Evolutionary conservation across 2,888 invertebrate genomes (phyloP).

Genomic region (Dioctria rufipes): DNA sequence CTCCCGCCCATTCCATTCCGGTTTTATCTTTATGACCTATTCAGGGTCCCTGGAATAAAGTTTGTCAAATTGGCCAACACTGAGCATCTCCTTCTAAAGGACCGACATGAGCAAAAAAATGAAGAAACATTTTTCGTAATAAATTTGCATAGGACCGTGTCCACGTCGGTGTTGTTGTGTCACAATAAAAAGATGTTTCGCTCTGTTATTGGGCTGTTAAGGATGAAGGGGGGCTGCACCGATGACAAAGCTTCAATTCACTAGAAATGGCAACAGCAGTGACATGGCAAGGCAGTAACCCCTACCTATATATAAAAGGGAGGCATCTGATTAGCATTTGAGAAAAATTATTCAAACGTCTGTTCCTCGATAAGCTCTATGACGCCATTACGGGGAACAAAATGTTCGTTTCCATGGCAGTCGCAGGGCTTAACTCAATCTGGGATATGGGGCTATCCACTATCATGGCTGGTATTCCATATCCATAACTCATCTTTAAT

Average conservation of each 20-base stretch:
- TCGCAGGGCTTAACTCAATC: conserved; percentile 12
- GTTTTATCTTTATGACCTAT: conserved; percentile 31
- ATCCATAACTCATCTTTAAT: conserved; percentile 49
- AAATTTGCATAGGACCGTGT: conserved; percentile 56
- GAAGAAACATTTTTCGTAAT: conserved; percentile 51
- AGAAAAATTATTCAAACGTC: conserved; percentile 52
- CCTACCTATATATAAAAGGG: neutral
- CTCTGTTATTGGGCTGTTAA: conserved; percentile 51
- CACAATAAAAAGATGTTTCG: conserved; percentile 57
- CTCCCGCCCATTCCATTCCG: neutral
- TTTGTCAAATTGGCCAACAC: conserved; percentile 45
- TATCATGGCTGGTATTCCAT: conserved; percentile 14
- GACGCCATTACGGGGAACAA: conserved; percentile 39
- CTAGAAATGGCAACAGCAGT: neutral
- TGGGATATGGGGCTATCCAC: neutral
- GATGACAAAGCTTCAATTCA: conserved; percentile 1
- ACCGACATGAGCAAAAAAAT: conserved; percentile 42
- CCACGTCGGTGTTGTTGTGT: conserved; percentile 41
- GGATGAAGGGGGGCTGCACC: conserved; percentile 22
- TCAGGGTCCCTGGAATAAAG: conserved; percentile 15
- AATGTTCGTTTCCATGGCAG: neutral
- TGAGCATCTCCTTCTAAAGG: neutral
- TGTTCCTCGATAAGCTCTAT: conserved; percentile 40
- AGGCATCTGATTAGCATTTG: conserved; percentile 54
- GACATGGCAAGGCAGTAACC: neutral